Evolutionary conservation across 2,888 invertebrate species (phyloP).

Genomic region (Clitarchus hookeri): DNA sequence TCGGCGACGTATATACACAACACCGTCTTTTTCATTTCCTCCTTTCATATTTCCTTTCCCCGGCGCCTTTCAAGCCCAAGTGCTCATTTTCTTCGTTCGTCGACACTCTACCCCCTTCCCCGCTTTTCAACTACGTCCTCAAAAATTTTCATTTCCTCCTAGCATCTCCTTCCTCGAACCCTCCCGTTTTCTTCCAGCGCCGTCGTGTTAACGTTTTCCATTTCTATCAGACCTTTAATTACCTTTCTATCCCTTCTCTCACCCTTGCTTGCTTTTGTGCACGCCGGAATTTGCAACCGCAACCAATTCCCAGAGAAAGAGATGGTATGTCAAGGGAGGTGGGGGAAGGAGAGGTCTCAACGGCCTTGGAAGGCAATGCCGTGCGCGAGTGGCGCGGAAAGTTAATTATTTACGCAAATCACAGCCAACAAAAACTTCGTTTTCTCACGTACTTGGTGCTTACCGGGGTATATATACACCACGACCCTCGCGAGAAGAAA

Average conservation of each 20-base stretch:
- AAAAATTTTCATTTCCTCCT: constrained; percentile 14
- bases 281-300: not conserved
- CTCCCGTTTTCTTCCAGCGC: too few species aligned
- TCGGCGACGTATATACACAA: not conserved
- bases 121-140: not conserved
- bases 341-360: not conserved
- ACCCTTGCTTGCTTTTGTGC: not conserved
- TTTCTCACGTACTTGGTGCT: too few species aligned
- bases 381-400: not conserved
- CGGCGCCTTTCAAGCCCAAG: not conserved
- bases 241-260: constrained; percentile 7
- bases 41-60: not conserved
- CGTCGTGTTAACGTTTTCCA: constrained; percentile 7
- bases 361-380: not conserved
- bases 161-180: not conserved
- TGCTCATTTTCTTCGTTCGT: not conserved
- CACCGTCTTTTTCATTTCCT: constrained; percentile 14
- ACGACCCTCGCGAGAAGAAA: too few species aligned
- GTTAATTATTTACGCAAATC: constrained; percentile 14
- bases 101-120: not conserved
- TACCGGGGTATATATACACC: too few species aligned
- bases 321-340: not conserved
- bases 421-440: not conserved
- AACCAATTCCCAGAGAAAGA: not conserved
- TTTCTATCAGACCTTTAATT: constrained; percentile 9